Evolutionary conservation across 2,888 invertebrate species (phyloP).

Genomic region (Zygaena filipendulae): DNA sequence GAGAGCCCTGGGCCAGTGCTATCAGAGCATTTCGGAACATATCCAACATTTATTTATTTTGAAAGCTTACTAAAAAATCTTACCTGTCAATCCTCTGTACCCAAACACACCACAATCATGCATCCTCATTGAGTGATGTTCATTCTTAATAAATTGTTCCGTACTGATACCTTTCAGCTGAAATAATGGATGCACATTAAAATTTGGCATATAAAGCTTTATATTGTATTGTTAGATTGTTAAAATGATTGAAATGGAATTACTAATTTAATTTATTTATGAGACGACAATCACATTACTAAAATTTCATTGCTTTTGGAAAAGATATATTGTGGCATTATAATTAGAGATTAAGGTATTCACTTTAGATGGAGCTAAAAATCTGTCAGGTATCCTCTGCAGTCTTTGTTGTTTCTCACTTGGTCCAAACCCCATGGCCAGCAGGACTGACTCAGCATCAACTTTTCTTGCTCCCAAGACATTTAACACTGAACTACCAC

Average conservation of each 20-base stretch:
- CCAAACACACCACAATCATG: slow-evolving; percentile 81
- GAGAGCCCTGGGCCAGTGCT: too few species aligned
- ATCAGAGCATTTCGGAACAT: too few species aligned
- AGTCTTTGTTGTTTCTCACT: slow-evolving; percentile 73
- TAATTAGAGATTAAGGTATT: too few species aligned
- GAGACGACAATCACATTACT: too few species aligned
- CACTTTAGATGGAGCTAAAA: slow-evolving; percentile 85
- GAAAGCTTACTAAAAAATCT: not conserved
- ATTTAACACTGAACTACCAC: slow-evolving; percentile 83
- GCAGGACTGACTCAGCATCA: slow-evolving; percentile 89
- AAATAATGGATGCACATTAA: slow-evolving; percentile 16
- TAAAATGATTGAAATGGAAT: too few species aligned
- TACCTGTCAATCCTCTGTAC: slow-evolving; percentile 79
- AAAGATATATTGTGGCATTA: too few species aligned
- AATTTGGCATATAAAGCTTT: too few species aligned
- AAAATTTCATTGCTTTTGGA: too few species aligned
- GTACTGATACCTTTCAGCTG: slow-evolving; percentile 80
- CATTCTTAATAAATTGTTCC: slow-evolving; percentile 78
- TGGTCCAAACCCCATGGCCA: slow-evolving; percentile 85
- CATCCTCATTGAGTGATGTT: slow-evolving; percentile 77
- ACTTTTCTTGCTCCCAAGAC: slow-evolving; percentile 84
- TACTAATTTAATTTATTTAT: too few species aligned
- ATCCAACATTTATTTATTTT: not conserved
- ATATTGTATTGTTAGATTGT: too few species aligned
- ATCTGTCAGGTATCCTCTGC: slow-evolving; percentile 83